A percentile compares a stretch with the other conserved stretches of the same genome.
These are phyloP conservation scores for Trididemnum miniatum DNA, from an alignment of 23 tunicate genomes.

Conservation along the genomic window DNA sequence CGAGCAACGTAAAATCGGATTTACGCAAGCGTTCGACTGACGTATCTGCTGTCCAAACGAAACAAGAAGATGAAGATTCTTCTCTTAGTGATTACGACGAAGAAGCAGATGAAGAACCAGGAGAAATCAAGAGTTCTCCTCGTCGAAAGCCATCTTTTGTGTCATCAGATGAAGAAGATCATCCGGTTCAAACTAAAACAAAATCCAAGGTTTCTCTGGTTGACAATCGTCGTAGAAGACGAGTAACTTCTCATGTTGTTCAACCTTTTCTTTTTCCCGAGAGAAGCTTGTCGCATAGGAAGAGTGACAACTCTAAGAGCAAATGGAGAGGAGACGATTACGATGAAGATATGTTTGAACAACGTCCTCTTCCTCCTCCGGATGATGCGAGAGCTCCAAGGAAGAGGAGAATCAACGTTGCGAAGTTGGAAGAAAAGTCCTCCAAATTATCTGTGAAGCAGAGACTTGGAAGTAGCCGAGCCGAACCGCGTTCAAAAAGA, in stretches of 20 bases:
- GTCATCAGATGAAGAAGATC: background rate
- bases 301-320: background rate
- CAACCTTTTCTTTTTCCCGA: too few relatives aligned
- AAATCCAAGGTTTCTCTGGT: too few relatives aligned
- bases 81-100: constrained; percentile 16
- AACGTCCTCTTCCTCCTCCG: background rate
- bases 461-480: background rate
- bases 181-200: background rate
- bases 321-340: background rate
- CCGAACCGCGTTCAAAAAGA: background rate
- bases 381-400: too few relatives aligned
- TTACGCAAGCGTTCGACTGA: too few relatives aligned
- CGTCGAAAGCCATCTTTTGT: background rate
- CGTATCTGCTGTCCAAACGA: background rate
- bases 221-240: too few relatives aligned
- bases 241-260: too few relatives aligned
- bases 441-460: background rate
- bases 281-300: background rate
- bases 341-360: background rate
- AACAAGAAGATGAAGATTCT: background rate
- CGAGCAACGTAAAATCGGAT: too few relatives aligned
- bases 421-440: background rate
- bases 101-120: constrained; percentile 1
- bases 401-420: too few relatives aligned
- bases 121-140: background rate